phyloP scores from a whole-genome alignment of 2,113 vertebrate species.

The Hassar affinis region DNA sequence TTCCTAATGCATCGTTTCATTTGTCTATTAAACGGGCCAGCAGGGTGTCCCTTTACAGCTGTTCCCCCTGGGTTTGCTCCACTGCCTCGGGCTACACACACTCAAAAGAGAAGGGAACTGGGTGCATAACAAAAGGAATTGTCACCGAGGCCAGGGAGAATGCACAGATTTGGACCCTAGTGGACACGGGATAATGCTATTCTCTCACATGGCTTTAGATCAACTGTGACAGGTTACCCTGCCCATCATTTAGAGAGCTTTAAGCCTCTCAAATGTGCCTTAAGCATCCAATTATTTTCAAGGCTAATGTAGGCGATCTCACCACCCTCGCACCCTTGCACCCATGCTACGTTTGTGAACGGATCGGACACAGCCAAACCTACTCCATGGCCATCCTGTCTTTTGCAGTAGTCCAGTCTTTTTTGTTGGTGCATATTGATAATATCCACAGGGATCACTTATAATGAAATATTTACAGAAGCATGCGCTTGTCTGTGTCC shows the following conservation, averaged over 20 bases:
- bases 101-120: constrained; percentile 66
- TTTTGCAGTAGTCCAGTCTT: not conserved
- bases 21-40: constrained; percentile 69
- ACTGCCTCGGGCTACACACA: constrained; percentile 55
- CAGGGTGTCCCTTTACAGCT: constrained; percentile 65
- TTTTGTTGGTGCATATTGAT: constrained; percentile 9
- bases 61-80: constrained; percentile 43
- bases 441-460: constrained; percentile 30
- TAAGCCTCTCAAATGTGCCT: not conserved
- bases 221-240: constrained; percentile 5
- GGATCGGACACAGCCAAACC: not conserved
- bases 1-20: constrained; percentile 71
- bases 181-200: constrained; percentile 13
- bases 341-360: not conserved
- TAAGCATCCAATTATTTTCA: not conserved
- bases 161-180: constrained; percentile 62
- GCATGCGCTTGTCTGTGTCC: constrained; percentile 64
- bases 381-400: not conserved
- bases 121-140: constrained; percentile 75
- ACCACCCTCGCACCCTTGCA: too few species aligned
- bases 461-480: constrained; percentile 70
- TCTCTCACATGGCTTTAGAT: constrained; percentile 37
- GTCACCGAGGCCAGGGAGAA: constrained; percentile 60
- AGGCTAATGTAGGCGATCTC: not conserved
- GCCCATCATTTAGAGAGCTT: constrained; percentile 4